Base-by-base conservation (phyloP, 1,140 invertebrate species). In the Eulimnadia texana region DNA sequence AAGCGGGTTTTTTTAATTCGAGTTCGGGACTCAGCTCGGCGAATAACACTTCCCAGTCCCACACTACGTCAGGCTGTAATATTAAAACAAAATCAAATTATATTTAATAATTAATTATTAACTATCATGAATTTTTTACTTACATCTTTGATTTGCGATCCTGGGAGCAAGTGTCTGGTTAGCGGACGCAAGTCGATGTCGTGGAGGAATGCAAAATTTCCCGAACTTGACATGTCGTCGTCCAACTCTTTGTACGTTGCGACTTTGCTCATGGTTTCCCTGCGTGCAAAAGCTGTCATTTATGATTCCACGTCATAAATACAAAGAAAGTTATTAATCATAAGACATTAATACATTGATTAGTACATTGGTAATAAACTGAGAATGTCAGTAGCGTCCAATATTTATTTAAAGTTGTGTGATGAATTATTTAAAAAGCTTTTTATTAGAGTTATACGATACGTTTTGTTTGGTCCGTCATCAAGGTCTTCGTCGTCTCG, bases 241-340 rank as follows among this genome's bases (percentile, higher is more conserved):
- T 61, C 50, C 20, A 61, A 29, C 53, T 61, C 60, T 52, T 61
- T 61, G n/a, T 61, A 61, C 3, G 60, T 51, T 33, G 60, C 60
- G 16, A 33, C 60, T 54, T 51, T 27, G 27, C 53, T 61, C n/a
- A 52, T 28, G 22, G n/a, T 61, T 52, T 54, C 60, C 19, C 60
- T 61, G 16, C 16, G 3, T 0, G 13, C 9, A 33, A 19, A 54
- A 29, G 22, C 24, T 24, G 42, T 22, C 22, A 29, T 24, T 49
- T 60, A 20, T 47, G 19, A 20, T 49, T 2, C 47, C 42, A 2
- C 49, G 10, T 16, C n/a, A 50, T 19, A 47, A 19, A 16, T 20
- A 3, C 11, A 20, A 9, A 49, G 22, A 16, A 3, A 16, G 22
- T 29, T 58, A 29, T 2, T 25, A 50, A 29, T 29, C 22, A 20